A percentile compares a stretch with the other conserved stretches of the same genome.
Conservation (phyloP, 2,888 invertebrate species). For the Apeira syringaria region DNA sequence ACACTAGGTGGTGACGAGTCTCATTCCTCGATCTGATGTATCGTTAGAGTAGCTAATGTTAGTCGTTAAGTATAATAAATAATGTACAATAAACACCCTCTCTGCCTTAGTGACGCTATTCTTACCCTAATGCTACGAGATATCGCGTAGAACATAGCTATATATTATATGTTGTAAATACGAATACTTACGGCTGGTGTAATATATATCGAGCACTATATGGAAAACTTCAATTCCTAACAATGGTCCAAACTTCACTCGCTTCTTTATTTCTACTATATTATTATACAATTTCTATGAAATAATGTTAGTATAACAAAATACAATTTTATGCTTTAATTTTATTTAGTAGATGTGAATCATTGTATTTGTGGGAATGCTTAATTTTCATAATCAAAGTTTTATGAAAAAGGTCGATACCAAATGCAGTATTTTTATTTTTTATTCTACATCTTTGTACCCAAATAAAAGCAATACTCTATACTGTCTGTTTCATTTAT, state of each 20-base stretch:
- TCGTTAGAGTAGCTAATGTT: slow-evolving; percentile 53
- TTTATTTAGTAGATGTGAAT: slow-evolving; percentile 74
- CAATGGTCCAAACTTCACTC: slow-evolving; percentile 82
- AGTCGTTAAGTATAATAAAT: slow-evolving; percentile 67
- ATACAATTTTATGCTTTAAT: slow-evolving; percentile 76
- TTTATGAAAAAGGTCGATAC: slow-evolving; percentile 78
- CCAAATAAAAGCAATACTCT: slow-evolving; percentile 80
- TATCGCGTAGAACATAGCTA: slow-evolving; percentile 68
- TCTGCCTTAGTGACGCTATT: slow-evolving; percentile 81
- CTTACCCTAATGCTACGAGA: slow-evolving; percentile 54
- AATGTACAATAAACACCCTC: slow-evolving; percentile 80
- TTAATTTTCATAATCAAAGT: slow-evolving; percentile 80
- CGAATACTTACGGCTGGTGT: slow-evolving; percentile 71
- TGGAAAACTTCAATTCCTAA: slow-evolving; percentile 81
- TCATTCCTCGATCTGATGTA: slow-evolving; percentile 48
- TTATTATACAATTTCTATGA: slow-evolving; percentile 75
- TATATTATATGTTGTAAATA: slow-evolving; percentile 75
- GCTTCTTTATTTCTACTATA: slow-evolving; percentile 82
- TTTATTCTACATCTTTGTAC: slow-evolving; percentile 81
- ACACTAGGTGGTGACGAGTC: slow-evolving; percentile 40
- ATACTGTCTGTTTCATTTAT: slow-evolving; percentile 41
- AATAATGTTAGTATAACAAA: slow-evolving; percentile 57
- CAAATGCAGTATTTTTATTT: slow-evolving; percentile 84
- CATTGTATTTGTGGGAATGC: slow-evolving; percentile 78
- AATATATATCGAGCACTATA: slow-evolving; percentile 69